phyloP scores from a whole-genome alignment of 2,797 vertebrate genomes.

The Monodelphis domestica region DNA sequence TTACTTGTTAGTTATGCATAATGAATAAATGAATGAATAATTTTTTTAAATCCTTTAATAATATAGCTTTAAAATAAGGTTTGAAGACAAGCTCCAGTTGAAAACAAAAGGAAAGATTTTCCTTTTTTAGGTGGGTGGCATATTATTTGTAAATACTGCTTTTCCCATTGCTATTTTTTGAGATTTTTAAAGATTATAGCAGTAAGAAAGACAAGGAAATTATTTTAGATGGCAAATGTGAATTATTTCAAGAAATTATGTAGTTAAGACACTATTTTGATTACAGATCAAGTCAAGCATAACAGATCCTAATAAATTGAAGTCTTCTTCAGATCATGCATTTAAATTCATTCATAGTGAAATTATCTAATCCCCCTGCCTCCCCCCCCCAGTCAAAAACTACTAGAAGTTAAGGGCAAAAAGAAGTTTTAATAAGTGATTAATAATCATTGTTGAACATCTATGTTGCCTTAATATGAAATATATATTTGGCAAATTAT shows the following conservation, averaged over 20 bases:
- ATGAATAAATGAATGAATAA: neutral
- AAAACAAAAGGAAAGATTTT: no score
- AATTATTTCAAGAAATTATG: neutral
- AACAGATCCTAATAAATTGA: neutral
- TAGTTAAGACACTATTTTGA: neutral
- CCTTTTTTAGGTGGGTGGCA: no score
- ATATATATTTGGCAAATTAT: no score
- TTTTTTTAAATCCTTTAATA: neutral
- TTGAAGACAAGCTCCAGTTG: constrained; percentile 1
- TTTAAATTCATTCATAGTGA: neutral
- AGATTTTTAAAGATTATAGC: neutral
- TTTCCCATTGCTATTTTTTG: neutral
- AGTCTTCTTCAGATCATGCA: neutral
- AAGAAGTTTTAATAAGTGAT: neutral
- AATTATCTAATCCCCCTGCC: no score
- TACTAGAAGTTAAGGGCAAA: neutral
- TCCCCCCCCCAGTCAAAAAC: constrained; percentile 39
- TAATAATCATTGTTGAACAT: no score
- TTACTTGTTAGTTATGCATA: neutral
- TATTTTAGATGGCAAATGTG: neutral
- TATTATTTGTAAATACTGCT: no score
- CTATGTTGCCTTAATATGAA: no score
- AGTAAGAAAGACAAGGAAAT: neutral
- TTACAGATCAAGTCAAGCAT: no score
- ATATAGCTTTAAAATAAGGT: neutral